A percentile compares a stretch with the other conserved stretches of the same genome.
Evolutionary conservation across 2,888 invertebrate species (phyloP).

Genomic region (Pseudococcus jackbeardsleyi): DNA sequence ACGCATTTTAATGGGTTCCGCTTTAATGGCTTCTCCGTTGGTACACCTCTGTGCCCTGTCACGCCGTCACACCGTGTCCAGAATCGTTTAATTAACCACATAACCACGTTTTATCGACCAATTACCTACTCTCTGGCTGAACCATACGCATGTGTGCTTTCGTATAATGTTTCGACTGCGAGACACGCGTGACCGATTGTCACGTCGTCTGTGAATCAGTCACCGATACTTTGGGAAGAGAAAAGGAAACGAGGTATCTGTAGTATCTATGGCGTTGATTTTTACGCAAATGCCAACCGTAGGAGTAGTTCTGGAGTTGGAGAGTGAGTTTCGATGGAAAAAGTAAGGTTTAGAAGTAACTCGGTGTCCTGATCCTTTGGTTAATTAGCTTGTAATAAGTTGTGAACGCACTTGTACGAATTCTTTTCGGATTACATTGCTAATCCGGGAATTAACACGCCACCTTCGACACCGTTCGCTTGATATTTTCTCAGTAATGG

Average conservation of each 20-base stretch:
- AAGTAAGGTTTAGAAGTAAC: not conserved
- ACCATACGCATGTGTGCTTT: not conserved
- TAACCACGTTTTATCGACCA: constrained; percentile 39
- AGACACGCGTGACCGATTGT: constrained; percentile 41
- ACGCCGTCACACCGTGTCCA: not conserved
- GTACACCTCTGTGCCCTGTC: not conserved
- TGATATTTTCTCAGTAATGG: too few species aligned
- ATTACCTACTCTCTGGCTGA: not conserved
- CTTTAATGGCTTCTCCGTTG: constrained; percentile 22
- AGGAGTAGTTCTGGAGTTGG: not conserved
- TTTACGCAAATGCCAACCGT: too few species aligned
- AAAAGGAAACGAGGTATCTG: not conserved
- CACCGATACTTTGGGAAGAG: not conserved
- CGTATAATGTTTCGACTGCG: not conserved
- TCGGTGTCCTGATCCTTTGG: not conserved
- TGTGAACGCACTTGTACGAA: not conserved
- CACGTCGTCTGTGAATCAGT: not conserved
- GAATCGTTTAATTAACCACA: constrained; percentile 12
- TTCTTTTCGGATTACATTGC: not conserved
- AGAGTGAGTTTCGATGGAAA: not conserved
- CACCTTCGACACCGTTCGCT: not conserved
- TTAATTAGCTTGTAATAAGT: not conserved
- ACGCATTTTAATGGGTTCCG: constrained; percentile 44
- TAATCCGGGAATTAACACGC: not conserved
- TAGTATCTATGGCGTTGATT: not conserved